A percentile compares a stretch with the other conserved stretches of the same genome.
phyloP scores from a whole-genome alignment of 2,888 invertebrate genomes.

The Micoletzkya japonica region DNA sequence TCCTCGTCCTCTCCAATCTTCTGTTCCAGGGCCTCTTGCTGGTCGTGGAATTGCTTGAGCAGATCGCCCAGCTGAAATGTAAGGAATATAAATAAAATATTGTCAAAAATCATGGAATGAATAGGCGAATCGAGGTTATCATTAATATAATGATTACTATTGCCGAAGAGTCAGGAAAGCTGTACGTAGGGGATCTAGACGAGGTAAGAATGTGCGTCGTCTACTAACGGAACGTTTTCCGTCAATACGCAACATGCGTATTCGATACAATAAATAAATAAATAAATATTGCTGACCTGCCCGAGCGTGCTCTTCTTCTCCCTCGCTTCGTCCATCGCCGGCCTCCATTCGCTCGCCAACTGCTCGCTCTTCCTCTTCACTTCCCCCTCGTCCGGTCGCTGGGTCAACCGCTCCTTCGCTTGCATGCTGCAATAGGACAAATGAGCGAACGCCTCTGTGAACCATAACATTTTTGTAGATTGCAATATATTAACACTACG shows the following conservation, averaged over 20 bases:
- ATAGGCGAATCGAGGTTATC: no score
- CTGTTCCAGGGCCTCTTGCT: constrained; percentile 35
- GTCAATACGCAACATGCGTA: no score
- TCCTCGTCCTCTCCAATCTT: constrained; percentile 39
- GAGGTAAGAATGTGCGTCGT: no score
- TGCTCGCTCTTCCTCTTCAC: constrained; percentile 78
- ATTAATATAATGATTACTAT: no score
- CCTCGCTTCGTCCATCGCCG: constrained; percentile 82
- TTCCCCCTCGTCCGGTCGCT: constrained; percentile 69
- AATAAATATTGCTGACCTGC: constrained; percentile 35
- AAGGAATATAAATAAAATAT: neutral
- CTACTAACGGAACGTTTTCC: no score
- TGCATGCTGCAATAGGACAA: constrained; percentile 16
- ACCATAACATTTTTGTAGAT: no score
- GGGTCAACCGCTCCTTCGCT: constrained; percentile 6
- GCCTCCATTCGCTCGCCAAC: constrained; percentile 88
- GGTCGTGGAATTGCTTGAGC: constrained; percentile 42
- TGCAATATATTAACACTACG: neutral
- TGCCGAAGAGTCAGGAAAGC: no score
- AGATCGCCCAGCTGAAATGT: constrained; percentile 34
- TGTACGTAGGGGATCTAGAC: no score
- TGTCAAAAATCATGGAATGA: neutral
- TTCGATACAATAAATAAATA: neutral
- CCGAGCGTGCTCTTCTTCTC: constrained; percentile 68
- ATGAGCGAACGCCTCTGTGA: no score